Conservation (phyloP, 1,140 invertebrate genomes). For the Zaprionus africanus region DNA sequence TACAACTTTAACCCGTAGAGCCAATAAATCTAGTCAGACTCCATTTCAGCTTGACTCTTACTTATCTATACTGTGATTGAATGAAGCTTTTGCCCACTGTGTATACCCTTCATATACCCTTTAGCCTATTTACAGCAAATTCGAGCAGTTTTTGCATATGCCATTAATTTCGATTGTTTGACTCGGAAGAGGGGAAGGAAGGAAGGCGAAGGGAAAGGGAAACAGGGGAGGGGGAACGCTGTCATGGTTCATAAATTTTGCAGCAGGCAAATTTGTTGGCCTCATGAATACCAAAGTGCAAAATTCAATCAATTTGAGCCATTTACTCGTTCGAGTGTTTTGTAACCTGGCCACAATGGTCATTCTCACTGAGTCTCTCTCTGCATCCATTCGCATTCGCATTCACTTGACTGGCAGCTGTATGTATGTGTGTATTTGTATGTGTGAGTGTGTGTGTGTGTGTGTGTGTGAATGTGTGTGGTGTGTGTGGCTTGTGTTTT, state of each 20-base stretch:
- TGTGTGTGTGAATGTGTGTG: constrained; percentile 3
- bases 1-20: too few relatives aligned
- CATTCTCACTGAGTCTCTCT: constrained; percentile 21
- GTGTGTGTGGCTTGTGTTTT: constrained; percentile 46
- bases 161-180: constrained; percentile 45
- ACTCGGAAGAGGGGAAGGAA: constrained; percentile 16
- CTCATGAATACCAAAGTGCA: constrained; percentile 80
- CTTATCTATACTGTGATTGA: not conserved
- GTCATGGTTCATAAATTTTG: constrained; percentile 59
- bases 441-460: not conserved
- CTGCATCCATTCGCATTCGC: not conserved
- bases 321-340: constrained; percentile 65
- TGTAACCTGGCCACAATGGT: constrained; percentile 46
- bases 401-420: not conserved
- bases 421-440: not conserved
- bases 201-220: not conserved
- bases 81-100: not conserved
- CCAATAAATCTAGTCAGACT: not conserved
- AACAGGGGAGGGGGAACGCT: not conserved
- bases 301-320: constrained; percentile 82
- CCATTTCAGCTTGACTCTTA: not conserved
- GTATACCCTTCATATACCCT: not conserved
- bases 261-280: constrained; percentile 72
- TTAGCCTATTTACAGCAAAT: not conserved
- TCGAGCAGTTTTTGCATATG: constrained; percentile 21